A percentile compares a stretch with the other conserved stretches of the same genome.
phyloP scores from a whole-genome alignment of 2,797 vertebrate species.

The Artibeus lituratus region DNA sequence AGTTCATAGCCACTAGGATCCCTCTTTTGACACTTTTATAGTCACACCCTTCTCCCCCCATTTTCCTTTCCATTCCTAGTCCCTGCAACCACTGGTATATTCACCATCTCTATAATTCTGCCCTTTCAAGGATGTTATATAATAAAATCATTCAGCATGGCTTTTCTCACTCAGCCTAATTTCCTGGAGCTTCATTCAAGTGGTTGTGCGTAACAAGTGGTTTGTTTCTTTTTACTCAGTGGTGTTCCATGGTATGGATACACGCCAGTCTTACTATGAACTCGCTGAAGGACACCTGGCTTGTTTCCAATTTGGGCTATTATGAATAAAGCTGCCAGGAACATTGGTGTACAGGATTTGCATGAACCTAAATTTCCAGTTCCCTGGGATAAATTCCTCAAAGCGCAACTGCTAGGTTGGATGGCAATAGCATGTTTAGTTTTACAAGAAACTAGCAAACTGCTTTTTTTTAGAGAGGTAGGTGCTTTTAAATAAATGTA shows the following conservation, averaged over 20 bases:
- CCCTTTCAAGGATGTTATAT: background rate
- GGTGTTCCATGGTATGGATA: background rate
- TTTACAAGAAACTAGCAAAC: background rate
- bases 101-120: background rate
- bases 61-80: background rate
- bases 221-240: background rate
- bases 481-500: background rate
- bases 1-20: accelerated
- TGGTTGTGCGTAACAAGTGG: background rate
- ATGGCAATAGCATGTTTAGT: background rate
- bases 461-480: background rate
- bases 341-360: background rate
- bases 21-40: background rate
- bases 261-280: background rate
- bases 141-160: background rate
- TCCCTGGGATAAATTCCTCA: background rate
- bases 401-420: background rate
- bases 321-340: background rate
- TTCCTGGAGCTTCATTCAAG: background rate
- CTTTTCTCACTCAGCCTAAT: background rate
- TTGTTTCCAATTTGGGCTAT: background rate
- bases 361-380: conserved; percentile 22
- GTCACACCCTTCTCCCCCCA: accelerated
- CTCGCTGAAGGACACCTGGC: background rate
- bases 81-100: background rate